These are phyloP conservation scores for Brachyopa scutellaris DNA, from an alignment of 2,888 invertebrate species.

Conservation along the genomic window DNA sequence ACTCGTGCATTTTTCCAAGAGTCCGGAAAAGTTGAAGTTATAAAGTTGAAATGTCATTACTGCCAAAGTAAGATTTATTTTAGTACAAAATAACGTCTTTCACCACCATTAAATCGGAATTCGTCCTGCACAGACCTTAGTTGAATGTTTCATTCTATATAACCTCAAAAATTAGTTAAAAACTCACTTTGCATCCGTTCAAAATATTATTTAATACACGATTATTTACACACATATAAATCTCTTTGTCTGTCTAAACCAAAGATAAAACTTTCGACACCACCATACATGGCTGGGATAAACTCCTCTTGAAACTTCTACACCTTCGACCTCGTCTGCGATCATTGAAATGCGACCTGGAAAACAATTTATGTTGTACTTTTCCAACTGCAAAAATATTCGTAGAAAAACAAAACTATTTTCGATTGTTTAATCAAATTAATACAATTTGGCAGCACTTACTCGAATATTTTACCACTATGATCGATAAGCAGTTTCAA, in stretches of 20 bases:
- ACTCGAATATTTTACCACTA: slow-evolving; percentile 80
- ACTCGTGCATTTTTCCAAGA: too few species aligned
- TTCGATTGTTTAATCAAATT: slow-evolving; percentile 3
- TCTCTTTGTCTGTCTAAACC: not conserved
- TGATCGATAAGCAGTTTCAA: slow-evolving; percentile 80
- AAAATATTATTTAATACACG: slow-evolving; percentile 19
- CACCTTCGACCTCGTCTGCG: slow-evolving; percentile 14
- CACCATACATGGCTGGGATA: slow-evolving; percentile 54
- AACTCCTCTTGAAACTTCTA: slow-evolving; percentile 43
- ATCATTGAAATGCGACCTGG: slow-evolving; percentile 44
- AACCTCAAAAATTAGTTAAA: not conserved
- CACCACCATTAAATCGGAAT: too few species aligned
- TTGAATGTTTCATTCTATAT: too few species aligned
- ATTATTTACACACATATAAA: slow-evolving; percentile 15
- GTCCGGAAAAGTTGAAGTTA: too few species aligned
- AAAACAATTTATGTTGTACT: slow-evolving; percentile 44
- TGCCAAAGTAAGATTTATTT: too few species aligned
- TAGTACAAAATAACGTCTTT: too few species aligned
- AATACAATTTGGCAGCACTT: slow-evolving; percentile 72
- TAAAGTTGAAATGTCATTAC: too few species aligned
- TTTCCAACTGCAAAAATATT: slow-evolving; percentile 47
- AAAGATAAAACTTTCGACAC: slow-evolving; percentile 52
- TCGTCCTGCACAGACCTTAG: too few species aligned
- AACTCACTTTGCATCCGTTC: not conserved
- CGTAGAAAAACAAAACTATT: slow-evolving; percentile 5